Conservation (phyloP, 2,113 vertebrate genomes). For the Mobula birostris region DNA sequence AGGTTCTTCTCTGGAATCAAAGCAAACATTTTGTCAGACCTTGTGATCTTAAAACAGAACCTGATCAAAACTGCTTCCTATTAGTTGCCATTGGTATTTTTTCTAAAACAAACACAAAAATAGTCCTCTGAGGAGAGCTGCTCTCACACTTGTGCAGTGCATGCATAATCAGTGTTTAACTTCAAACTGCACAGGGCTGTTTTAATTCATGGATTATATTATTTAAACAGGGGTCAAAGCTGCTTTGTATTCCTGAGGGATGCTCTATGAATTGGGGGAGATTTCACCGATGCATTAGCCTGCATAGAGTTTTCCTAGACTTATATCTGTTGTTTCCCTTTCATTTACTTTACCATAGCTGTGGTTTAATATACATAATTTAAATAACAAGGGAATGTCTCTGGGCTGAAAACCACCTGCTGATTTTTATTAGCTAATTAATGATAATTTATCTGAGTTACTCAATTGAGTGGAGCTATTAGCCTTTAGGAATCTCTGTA, state of each 20-base stretch:
- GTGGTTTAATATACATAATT: constrained; percentile 85
- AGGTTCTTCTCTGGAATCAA: constrained; percentile 31
- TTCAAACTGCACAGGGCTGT: constrained; percentile 46
- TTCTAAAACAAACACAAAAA: constrained; percentile 54
- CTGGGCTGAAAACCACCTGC: constrained; percentile 86
- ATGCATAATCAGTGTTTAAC: constrained; percentile 59
- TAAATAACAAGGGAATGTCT: constrained; percentile 84
- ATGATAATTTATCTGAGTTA: constrained; percentile 91
- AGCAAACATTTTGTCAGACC: constrained; percentile 27
- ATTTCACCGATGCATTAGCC: constrained; percentile 56
- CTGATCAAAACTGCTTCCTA: constrained; percentile 37
- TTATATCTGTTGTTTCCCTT: constrained; percentile 63
- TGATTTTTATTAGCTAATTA: constrained; percentile 98
- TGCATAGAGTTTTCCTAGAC: constrained; percentile 49
- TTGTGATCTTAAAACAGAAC: constrained; percentile 28
- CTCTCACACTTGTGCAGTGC: constrained; percentile 48
- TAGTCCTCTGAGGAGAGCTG: constrained; percentile 42
- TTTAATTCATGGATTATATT: constrained; percentile 49
- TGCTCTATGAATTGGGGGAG: constrained; percentile 56
- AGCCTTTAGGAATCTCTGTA: constrained; percentile 81
- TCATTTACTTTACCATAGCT: constrained; percentile 70
- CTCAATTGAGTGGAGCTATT: constrained; percentile 81
- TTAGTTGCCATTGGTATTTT: constrained; percentile 45
- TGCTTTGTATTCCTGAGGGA: constrained; percentile 69
- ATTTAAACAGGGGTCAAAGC: constrained; percentile 61